Evolutionary conservation across 2,888 invertebrate genomes (phyloP).

Genomic region (Ophraella communa): DNA sequence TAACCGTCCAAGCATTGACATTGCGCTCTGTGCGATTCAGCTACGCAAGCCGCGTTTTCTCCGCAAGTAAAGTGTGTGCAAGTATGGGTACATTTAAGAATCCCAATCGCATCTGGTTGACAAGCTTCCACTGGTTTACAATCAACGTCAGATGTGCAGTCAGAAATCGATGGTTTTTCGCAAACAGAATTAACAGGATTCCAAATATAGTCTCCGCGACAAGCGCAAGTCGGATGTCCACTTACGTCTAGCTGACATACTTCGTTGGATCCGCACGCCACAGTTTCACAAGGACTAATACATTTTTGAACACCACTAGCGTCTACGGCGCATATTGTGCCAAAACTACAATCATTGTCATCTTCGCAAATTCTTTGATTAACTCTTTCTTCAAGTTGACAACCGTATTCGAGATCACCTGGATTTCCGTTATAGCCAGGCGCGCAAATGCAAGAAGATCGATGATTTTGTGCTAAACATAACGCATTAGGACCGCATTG

Average conservation of each 20-base stretch:
- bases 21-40: conserved; percentile 73
- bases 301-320: conserved; percentile 73
- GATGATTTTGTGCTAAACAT: conserved; percentile 83
- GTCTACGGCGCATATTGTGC: conserved; percentile 72
- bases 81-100: conserved; percentile 80
- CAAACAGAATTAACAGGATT: conserved; percentile 82
- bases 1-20: conserved; percentile 87
- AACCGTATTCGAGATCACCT: conserved; percentile 78
- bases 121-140: conserved; percentile 77
- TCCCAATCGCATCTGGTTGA: conserved; percentile 82
- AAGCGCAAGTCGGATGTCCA: conserved; percentile 79
- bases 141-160: conserved; percentile 74
- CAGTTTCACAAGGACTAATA: conserved; percentile 78
- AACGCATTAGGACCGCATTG: conserved; percentile 91
- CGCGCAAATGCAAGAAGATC: conserved; percentile 84
- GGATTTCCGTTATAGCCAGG: conserved; percentile 85
- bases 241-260: conserved; percentile 72
- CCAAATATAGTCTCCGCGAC: conserved; percentile 80
- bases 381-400: conserved; percentile 72
- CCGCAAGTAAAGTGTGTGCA: conserved; percentile 86
- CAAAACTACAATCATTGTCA: conserved; percentile 75
- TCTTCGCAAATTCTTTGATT: conserved; percentile 69
- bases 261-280: conserved; percentile 85
- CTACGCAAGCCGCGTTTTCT: conserved; percentile 80
- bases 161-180: conserved; percentile 87